These are phyloP conservation scores for Pseudomugil tenellus DNA, from an alignment of 2,797 vertebrate genomes.

Conservation along the genomic window DNA sequence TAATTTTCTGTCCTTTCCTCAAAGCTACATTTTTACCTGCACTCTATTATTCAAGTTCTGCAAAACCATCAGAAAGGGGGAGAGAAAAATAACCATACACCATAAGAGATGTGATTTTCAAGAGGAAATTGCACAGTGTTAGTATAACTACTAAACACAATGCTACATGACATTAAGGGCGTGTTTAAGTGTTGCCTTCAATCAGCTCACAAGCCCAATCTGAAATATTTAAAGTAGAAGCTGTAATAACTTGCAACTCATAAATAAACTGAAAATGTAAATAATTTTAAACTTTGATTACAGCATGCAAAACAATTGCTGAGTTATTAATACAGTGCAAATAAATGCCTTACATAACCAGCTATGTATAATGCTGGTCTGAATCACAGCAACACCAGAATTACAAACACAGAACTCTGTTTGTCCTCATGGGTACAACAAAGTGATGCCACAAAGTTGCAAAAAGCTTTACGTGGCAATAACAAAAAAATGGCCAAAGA, in stretches of 20 bases:
- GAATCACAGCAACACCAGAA: not conserved
- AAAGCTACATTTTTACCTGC: slow-evolving; percentile 23
- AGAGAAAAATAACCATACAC: not conserved
- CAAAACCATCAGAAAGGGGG: not conserved
- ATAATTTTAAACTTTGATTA: not conserved
- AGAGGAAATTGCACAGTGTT: not conserved
- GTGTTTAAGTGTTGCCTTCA: not conserved
- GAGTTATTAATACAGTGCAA: not conserved
- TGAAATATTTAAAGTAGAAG: not conserved
- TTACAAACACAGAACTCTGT: not conserved
- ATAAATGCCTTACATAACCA: not conserved
- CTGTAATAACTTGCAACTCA: not conserved
- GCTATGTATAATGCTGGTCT: not conserved
- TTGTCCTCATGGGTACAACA: not conserved
- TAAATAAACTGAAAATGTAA: too few relatives aligned
- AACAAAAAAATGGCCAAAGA: too few relatives aligned
- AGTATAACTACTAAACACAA: not conserved
- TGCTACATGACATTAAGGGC: too few relatives aligned
- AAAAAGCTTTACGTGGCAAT: too few relatives aligned
- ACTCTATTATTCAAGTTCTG: slow-evolving; percentile 11
- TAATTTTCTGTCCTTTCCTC: slow-evolving; percentile 10
- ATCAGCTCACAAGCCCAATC: not conserved
- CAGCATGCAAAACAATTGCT: not conserved
- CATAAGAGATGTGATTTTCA: not conserved
- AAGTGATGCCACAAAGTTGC: not conserved